These are phyloP conservation scores for Pectinophora gossypiella DNA, from an alignment of 1,140 invertebrate genomes.

Conservation along the genomic window DNA sequence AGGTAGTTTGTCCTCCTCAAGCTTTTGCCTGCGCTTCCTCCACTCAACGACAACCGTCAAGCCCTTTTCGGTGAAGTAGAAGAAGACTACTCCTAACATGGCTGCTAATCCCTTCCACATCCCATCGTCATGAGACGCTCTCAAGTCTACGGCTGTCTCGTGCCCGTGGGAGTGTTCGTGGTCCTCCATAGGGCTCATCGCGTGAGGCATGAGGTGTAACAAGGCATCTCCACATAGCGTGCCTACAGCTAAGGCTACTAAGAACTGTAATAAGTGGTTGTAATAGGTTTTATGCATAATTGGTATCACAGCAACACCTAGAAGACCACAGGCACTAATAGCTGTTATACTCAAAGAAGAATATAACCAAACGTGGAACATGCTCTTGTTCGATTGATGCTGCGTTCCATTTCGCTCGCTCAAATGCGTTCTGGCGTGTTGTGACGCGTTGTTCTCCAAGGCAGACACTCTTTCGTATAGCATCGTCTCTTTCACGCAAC, in stretches of 20 bases:
- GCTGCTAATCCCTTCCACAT: conserved; percentile 91
- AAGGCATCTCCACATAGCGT: conserved; percentile 94
- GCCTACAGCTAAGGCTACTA: conserved; percentile 94
- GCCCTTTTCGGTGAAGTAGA: conserved; percentile 91
- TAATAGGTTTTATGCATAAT: conserved; percentile 94
- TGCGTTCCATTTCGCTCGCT: conserved; percentile 6
- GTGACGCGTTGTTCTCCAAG: not conserved
- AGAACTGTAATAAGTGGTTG: conserved; percentile 91
- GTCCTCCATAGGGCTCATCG: conserved; percentile 75
- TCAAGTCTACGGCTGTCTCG: conserved; percentile 38
- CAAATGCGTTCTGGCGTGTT: conserved; percentile 3
- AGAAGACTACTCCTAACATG: conserved; percentile 88
- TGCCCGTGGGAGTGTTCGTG: conserved; percentile 55
- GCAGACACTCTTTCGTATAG: conserved; percentile 14
- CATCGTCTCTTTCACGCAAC: conserved; percentile 73
- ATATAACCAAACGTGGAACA: conserved; percentile 85
- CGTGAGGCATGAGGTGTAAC: conserved; percentile 94
- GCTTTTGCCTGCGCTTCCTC: conserved; percentile 80
- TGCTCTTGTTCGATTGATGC: conserved; percentile 42
- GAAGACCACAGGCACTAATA: conserved; percentile 89
- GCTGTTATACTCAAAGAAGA: conserved; percentile 86
- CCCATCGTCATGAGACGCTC: conserved; percentile 77
- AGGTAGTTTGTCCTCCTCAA: conserved; percentile 77
- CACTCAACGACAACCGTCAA: conserved; percentile 88
- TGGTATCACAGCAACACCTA: conserved; percentile 91